Base-by-base conservation (phyloP, 2,888 invertebrate species). In the Timandra comae region DNA sequence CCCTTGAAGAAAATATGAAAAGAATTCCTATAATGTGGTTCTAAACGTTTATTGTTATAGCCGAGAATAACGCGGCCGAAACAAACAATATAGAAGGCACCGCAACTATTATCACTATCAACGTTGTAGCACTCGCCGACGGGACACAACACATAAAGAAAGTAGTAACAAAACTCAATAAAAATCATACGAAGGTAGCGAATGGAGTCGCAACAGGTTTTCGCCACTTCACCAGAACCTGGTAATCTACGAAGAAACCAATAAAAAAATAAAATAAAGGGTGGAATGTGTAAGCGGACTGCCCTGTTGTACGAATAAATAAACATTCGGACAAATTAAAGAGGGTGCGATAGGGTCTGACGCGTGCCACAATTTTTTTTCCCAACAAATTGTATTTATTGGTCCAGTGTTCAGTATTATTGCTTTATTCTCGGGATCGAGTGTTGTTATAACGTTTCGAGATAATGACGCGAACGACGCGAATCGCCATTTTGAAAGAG, bases 321-420 rank as follows among this genome's bases (percentile, higher is more conserved):
- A 78, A 73, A 78, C 74, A 74, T 69, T 66, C 60, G 60, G 61
- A 55, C 60, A 74, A 79, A 77, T 78, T 77, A 78, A 74, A 74
- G 65, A 65, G 70, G 63, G 64, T 55, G 54, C 54, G 48, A 47
- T 55, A 51, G 51, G 54, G 52, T 49, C 46, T 46, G 34, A 49
- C 44, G 54, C 53, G 52, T 47, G 52, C 49, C 40, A 43, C 46
- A 49, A 41, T 43, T 57, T 59, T 62, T n/a, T 50, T 58, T 48
- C 47, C 53, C 50, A 46, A 46, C 51, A 57, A 49, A 48, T 43
- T 44, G 52, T 59, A 54, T 63, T 63, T 63, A 60, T 60, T 54
- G 49, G 49, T 24, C 36, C 35, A 51, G 50, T 43, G 34, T 37
- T 47, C 40, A 46, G 47, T 46, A 39, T 54, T 55, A 59, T 59